Evolutionary conservation across 2,113 vertebrate genomes (phyloP).

Genomic region (Hydrochoerus hydrochaeris): DNA sequence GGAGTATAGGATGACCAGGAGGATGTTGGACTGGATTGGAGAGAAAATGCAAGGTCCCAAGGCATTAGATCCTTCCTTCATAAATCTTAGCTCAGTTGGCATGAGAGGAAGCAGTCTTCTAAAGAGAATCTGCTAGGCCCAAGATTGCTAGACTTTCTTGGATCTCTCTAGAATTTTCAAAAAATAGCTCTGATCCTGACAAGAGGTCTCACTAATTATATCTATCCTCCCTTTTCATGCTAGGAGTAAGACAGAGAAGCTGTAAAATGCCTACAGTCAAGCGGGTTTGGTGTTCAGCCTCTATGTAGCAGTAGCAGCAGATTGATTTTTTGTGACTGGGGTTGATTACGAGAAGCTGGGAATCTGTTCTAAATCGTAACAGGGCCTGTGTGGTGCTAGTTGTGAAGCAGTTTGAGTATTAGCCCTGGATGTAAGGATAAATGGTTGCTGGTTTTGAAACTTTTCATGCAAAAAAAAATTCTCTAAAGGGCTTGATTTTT

Average conservation of each 20-base stretch:
- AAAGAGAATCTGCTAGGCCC: neutral
- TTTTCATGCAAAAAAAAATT: neutral
- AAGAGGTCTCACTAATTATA: neutral
- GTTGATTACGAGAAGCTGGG: neutral
- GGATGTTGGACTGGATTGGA: neutral
- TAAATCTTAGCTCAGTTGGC: neutral
- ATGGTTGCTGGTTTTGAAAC: neutral
- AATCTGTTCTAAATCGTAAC: neutral
- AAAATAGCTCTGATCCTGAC: neutral
- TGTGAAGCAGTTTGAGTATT: neutral
- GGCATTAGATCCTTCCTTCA: neutral
- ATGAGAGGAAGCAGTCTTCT: neutral
- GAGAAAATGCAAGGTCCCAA: neutral
- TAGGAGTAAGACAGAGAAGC: neutral
- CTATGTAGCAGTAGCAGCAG: fast-evolving
- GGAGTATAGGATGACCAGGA: neutral
- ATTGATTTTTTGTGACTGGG: fast-evolving
- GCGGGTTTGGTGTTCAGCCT: neutral
- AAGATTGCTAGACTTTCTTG: neutral
- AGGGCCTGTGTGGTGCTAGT: neutral
- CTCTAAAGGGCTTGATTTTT: neutral
- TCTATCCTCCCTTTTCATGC: neutral
- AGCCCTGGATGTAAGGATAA: neutral
- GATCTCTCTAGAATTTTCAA: neutral
- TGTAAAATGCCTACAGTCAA: neutral